phyloP scores from a whole-genome alignment of 2,113 vertebrate genomes.

The Sminthopsis crassicaudata region DNA sequence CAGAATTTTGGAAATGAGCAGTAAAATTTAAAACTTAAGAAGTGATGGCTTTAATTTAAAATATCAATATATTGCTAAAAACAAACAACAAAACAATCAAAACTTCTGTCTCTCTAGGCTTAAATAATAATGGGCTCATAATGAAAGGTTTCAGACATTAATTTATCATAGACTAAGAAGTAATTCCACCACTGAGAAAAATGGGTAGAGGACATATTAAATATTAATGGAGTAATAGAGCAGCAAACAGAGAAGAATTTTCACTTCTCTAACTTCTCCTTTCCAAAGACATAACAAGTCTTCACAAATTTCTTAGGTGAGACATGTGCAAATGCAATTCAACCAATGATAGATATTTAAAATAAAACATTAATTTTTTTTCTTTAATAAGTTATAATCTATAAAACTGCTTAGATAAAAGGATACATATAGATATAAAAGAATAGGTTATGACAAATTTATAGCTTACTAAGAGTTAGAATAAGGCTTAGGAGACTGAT shows the following conservation, averaged over 20 bases:
- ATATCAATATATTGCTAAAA: slow-evolving; percentile 48
- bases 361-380: slow-evolving; percentile 30
- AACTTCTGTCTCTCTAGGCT: neutral
- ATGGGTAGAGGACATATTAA: neutral
- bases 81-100: neutral
- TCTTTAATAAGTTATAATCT: slow-evolving; percentile 30
- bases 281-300: slow-evolving; percentile 33
- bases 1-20: slow-evolving; percentile 48
- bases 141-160: slow-evolving; percentile 30
- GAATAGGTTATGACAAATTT: no score
- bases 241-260: neutral
- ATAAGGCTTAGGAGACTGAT: no score
- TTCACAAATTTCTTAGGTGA: slow-evolving; percentile 56
- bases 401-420: neutral
- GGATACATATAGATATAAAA: no score
- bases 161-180: slow-evolving; percentile 12
- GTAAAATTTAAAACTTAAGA: slow-evolving; percentile 38
- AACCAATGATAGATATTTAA: slow-evolving; percentile 47
- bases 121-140: neutral
- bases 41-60: slow-evolving; percentile 57
- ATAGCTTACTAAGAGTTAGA: no score
- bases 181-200: no score
- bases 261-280: slow-evolving; percentile 15
- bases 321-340: slow-evolving; percentile 38
- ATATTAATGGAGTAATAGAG: slow-evolving; percentile 30